Conservation (phyloP, 2,888 invertebrate genomes). For the Caenorhabditis sp. region DNA sequence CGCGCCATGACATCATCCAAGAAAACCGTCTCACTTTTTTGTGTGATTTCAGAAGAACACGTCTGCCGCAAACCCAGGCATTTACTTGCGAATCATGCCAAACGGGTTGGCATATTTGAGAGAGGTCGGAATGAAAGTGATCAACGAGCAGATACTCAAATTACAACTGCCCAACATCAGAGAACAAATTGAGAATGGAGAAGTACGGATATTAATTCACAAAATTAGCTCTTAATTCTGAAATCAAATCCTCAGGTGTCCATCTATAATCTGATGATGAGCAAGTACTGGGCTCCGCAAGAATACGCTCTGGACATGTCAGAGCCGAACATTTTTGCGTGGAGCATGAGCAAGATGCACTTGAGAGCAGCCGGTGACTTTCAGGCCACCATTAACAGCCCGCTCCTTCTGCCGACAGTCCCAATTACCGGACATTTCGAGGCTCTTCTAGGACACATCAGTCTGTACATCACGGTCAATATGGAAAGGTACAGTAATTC, state of each 20-base stretch:
- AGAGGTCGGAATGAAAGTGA: slow-evolving; percentile 78
- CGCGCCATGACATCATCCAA: slow-evolving; percentile 19
- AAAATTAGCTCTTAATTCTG: no score
- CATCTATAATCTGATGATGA: slow-evolving; percentile 75
- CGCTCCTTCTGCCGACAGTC: slow-evolving; percentile 76
- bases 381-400: slow-evolving; percentile 75
- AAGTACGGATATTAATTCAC: no score
- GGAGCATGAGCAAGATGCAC: slow-evolving; percentile 79
- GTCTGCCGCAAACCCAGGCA: slow-evolving; percentile 76
- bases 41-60: slow-evolving; percentile 77
- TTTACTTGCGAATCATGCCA: slow-evolving; percentile 77
- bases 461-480: slow-evolving; percentile 75
- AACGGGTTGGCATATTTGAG: slow-evolving; percentile 78
- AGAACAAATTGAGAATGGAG: slow-evolving; percentile 76
- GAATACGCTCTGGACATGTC: slow-evolving; percentile 76
- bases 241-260: slow-evolving; percentile 57
- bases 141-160: slow-evolving; percentile 78
- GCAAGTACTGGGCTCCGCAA: slow-evolving; percentile 78
- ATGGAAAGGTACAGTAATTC: slow-evolving; percentile 69
- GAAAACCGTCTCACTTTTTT: neutral
- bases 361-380: slow-evolving; percentile 77
- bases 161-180: slow-evolving; percentile 76
- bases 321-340: slow-evolving; percentile 76
- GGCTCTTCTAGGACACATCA: slow-evolving; percentile 77
- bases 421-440: slow-evolving; percentile 78